phyloP scores from a whole-genome alignment of 2,113 vertebrate species.

The Phrynosoma blainvillii region DNA sequence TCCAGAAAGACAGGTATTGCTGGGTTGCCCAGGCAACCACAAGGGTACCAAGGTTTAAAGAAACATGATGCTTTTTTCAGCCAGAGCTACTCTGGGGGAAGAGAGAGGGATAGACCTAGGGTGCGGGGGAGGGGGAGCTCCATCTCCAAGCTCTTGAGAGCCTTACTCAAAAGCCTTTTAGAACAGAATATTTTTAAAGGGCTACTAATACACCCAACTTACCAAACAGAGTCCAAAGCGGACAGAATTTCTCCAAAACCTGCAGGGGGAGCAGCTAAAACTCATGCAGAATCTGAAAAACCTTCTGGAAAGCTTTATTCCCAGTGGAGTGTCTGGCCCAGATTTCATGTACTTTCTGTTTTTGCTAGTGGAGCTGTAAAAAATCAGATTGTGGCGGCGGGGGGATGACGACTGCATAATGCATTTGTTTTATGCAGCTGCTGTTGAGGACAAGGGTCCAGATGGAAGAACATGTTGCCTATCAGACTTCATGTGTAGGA shows the following conservation, averaged over 20 bases:
- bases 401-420: neutral
- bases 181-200: neutral
- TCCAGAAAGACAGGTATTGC: constrained; percentile 69
- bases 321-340: constrained; percentile 41
- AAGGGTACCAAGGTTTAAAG: constrained; percentile 57
- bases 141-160: neutral
- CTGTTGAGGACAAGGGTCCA: neutral
- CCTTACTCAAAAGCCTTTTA: neutral
- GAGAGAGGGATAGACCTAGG: too few relatives aligned
- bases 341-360: constrained; percentile 39
- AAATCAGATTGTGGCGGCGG: neutral
- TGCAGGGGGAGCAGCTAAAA: constrained; percentile 23
- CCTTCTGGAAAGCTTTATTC: constrained; percentile 6
- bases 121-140: neutral
- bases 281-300: constrained; percentile 24
- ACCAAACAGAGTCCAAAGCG: constrained; percentile 42
- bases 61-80: constrained; percentile 49
- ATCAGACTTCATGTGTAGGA: accelerated
- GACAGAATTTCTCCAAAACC: constrained; percentile 44
- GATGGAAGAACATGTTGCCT: constrained; percentile 1
- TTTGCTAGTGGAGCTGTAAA: constrained; percentile 15
- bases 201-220: neutral
- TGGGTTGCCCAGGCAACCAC: constrained; percentile 67
- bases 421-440: constrained; percentile 16
- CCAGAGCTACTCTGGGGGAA: constrained; percentile 20